Conservation (phyloP, 2,888 invertebrate species). For the Operophtera brumata region DNA sequence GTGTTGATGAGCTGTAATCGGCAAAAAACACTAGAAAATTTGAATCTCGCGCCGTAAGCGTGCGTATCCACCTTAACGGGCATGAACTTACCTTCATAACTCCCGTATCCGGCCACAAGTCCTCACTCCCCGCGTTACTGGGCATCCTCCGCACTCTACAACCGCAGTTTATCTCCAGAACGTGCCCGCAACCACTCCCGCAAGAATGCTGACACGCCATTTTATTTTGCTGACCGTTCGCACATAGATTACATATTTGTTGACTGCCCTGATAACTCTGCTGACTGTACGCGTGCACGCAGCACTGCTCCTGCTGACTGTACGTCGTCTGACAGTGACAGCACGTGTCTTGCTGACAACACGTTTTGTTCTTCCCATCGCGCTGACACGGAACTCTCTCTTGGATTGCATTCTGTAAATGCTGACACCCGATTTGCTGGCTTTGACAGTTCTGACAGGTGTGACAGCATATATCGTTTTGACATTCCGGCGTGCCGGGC, state of each 20-base stretch:
- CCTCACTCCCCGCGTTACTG: slow-evolving; percentile 42
- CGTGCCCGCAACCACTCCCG: background rate
- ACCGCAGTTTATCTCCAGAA: background rate
- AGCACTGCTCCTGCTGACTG: slow-evolving; percentile 18
- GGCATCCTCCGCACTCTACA: slow-evolving; percentile 33
- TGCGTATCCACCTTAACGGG: no score
- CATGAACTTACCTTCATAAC: slow-evolving; percentile 41
- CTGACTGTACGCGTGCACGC: slow-evolving; percentile 23
- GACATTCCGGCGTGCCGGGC: slow-evolving; percentile 31
- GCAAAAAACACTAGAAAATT: no score
- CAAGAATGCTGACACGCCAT: background rate
- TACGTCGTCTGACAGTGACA: slow-evolving; percentile 23
- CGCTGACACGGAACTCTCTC: slow-evolving; percentile 16
- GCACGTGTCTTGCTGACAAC: slow-evolving; percentile 18
- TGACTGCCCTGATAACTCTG: background rate
- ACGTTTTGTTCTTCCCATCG: slow-evolving; percentile 5
- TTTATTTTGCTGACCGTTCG: background rate
- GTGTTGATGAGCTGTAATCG: no score
- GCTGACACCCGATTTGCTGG: background rate
- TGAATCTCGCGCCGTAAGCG: no score
- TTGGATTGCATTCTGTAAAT: background rate
- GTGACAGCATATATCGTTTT: slow-evolving; percentile 18
- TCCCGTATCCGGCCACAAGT: slow-evolving; percentile 35
- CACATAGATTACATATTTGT: background rate
- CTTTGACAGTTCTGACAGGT: slow-evolving; percentile 6